Evolutionary conservation across 2,113 vertebrate genomes (phyloP).

Genomic region (Isurus oxyrinchus): DNA sequence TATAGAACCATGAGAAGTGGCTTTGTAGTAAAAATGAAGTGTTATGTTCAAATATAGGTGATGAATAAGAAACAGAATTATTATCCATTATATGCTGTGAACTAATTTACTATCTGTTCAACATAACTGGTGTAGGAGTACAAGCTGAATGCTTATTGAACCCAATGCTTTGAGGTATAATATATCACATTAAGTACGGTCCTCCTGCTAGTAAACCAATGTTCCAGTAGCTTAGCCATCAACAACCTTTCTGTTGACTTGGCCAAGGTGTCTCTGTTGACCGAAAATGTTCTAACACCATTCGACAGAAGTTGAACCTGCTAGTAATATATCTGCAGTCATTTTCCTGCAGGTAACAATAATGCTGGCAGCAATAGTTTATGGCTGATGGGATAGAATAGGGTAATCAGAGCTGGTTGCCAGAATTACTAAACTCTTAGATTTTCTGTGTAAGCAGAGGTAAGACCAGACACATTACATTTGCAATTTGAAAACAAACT

Average conservation of each 20-base stretch:
- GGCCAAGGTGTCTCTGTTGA: neutral
- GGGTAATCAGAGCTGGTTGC: too few species aligned
- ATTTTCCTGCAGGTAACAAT: too few species aligned
- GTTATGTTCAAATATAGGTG: neutral
- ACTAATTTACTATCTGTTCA: neutral
- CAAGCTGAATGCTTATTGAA: neutral
- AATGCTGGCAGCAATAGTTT: too few species aligned
- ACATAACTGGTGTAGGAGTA: neutral
- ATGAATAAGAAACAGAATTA: neutral
- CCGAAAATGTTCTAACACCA: neutral
- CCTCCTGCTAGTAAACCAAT: neutral
- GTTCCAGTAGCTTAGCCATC: neutral
- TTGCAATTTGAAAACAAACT: too few species aligned
- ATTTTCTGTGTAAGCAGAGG: too few species aligned
- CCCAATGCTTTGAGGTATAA: neutral
- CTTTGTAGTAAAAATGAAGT: neutral
- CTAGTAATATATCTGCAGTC: neutral
- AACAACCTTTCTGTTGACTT: neutral
- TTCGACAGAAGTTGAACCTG: neutral
- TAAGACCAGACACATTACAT: too few species aligned
- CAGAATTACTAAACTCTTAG: too few species aligned
- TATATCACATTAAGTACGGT: neutral
- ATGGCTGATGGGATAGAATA: too few species aligned
- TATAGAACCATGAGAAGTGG: neutral
- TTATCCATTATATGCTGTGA: neutral